These are phyloP conservation scores for Heterochromis multidens DNA, from an alignment of 2,113 vertebrate species.

Conservation along the genomic window DNA sequence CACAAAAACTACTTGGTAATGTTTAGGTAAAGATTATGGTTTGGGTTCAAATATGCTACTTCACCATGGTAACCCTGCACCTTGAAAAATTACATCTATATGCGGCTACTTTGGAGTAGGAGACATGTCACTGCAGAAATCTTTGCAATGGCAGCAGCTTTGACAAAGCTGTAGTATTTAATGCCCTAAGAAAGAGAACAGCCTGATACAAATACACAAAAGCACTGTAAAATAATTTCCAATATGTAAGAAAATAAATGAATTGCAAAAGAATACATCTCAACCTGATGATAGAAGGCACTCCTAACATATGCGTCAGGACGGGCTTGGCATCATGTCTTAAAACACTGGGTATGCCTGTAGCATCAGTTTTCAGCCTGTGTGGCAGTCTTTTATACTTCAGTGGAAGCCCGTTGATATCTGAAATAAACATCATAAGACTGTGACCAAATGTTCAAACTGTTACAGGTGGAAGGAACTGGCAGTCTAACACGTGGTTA, in stretches of 20 bases:
- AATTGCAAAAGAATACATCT: background rate
- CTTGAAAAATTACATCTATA: background rate
- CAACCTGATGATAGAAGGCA: background rate
- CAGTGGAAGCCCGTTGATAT: background rate
- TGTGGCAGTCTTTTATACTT: background rate
- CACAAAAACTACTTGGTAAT: background rate
- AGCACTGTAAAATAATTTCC: background rate
- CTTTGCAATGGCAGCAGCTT: background rate
- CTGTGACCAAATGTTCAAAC: background rate
- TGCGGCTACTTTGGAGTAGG: background rate
- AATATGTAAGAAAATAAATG: background rate
- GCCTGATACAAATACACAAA: background rate
- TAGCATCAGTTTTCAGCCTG: background rate
- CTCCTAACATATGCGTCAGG: background rate
- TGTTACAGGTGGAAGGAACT: background rate
- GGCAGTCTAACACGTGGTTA: background rate
- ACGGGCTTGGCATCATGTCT: background rate
- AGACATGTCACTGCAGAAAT: background rate
- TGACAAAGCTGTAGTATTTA: background rate
- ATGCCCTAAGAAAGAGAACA: background rate
- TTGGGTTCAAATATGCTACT: background rate
- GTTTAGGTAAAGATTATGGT: too few relatives aligned
- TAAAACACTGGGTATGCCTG: background rate
- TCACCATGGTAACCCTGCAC: background rate
- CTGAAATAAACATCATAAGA: accelerated